Base-by-base conservation (phyloP, 1,140 invertebrate species). In the Chionoecetes opilio region DNA sequence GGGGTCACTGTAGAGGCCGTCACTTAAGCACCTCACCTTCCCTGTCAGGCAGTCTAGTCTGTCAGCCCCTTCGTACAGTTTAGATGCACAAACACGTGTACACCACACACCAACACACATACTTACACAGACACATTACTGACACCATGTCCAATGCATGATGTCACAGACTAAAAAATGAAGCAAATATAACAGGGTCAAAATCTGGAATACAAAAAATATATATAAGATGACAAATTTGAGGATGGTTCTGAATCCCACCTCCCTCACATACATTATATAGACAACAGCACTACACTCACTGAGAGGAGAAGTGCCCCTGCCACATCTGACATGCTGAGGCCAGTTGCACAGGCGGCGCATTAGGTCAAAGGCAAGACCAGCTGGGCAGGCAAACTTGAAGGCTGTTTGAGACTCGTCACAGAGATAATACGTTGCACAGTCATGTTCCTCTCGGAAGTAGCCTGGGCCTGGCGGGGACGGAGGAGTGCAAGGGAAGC, bases 381-480 rank as follows among this genome's bases (percentile, higher is more conserved):
- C 97, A 91, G 97, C 97, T 0, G 97, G 96, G 96, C 98, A 98
- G 0, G 95, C 32, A 63, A 97, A 97, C 38, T 97, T 96, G 6
- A 97, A 96, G 53, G 97, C 97, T 9, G 96, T 46, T 11, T 93
- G 97, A 9, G 84, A 82, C 82, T 97, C 96, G n/a, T 97, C 97
- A 96, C 98, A 98, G 41, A 98, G 97, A 92, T 98, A 97, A 96
- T 98, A 98, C 88, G 97, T 97, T 0, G 97, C 97, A 96, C 98
- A 98, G 90, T 98, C 98, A 0, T 97, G 97, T 0, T 98, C 97
- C 95, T 98, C 98, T 5, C 97, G 97, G 35, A 97, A 96, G 84
- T 94, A 96, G 14, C 96, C 96, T 29, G 96, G 95, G 3, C 96
- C 96, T 93, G 93, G 88, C 75, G 37, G 95, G 85, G 63, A 75